Evolutionary conservation across 2,888 invertebrate species (phyloP), one percentile per base, ranked within the genome.

Genomic region (Synanthedon myopaeformis): DNA sequence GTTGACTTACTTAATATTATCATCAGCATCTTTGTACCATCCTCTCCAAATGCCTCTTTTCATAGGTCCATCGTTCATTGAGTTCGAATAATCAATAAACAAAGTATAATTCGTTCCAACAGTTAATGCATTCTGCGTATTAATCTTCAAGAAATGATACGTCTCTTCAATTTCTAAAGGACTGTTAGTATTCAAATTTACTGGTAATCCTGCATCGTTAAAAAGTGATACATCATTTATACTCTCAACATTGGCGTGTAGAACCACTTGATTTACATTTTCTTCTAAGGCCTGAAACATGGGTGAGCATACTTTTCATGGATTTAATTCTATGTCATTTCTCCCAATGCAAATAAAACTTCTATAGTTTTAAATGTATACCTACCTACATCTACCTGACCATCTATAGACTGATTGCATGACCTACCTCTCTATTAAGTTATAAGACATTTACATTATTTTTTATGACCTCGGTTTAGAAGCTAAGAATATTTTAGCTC

Each of bases 1-100:
- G 35, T 2, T n/a, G 12, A 13, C 60, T 23, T 58, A 85, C 86
- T 35, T 35, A 35, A 35, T 35, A 10, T 35, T 35, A 35, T 76
- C 77, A 56, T 75, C 58, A 0, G 60, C 69, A 59, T 87, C 86
- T 5, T 53, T 70, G 50, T 87, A 87, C 72, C 77, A 78, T 49
- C 86, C 86, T 57, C 73, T 74, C 87, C 87, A 87, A 52, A 87
- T 80, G 35, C 86, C 86, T 61, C 87, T 70, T 52, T 79, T 82
- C 79, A 87, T 76, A 0, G 86, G 86, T 1, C 87, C 87, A 42
- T 79, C 83, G 56, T 87, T 87, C 89, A 90, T 89, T 1, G 77
- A 68, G 52, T 84, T 89, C 0, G 69, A 74, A 55, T 89, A 91
- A 2, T 71, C 67, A 54, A 90, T 85, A 8, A 63, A 69, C 3